Percentiles rank a stretch among this genome's conserved stretches.
These are phyloP conservation scores for Isaurus tuberculatus DNA, from an alignment of 92 coral and sea anemone genomes.

Conservation along the genomic window DNA sequence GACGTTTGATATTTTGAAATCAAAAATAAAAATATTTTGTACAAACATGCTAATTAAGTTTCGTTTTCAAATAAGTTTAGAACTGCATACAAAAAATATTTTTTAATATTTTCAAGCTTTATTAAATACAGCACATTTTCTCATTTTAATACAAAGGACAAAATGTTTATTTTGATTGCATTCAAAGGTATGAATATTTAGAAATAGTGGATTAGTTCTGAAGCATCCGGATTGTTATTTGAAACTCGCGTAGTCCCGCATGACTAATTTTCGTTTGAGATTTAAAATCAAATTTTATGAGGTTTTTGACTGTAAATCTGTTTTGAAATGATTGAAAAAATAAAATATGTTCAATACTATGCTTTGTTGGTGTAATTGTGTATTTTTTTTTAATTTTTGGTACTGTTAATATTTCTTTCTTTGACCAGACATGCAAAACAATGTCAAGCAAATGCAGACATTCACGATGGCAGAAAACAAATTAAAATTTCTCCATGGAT, in stretches of 20 bases:
- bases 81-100: not conserved
- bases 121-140: not conserved
- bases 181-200: not conserved
- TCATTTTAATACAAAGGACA: not conserved
- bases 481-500: not conserved
- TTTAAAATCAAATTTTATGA: constrained; percentile 17
- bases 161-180: not conserved
- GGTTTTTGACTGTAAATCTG: not conserved
- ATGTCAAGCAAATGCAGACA: not conserved
- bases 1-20: not conserved
- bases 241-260: not conserved
- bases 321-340: constrained; percentile 12
- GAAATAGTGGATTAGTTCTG: not conserved
- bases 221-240: not conserved
- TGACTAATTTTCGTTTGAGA: not conserved
- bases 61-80: not conserved
- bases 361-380: constrained; percentile 8
- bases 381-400: not conserved
- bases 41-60: not conserved
- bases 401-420: not conserved
- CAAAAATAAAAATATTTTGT: too few species aligned
- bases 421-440: constrained; percentile 14
- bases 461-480: constrained; percentile 17
- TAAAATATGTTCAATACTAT: not conserved
- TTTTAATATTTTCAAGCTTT: not conserved